Percentiles rank a stretch among this genome's conserved stretches.
phyloP scores from a whole-genome alignment of 2,888 invertebrate species.

The Gastracanthus pulcherrimus region DNA sequence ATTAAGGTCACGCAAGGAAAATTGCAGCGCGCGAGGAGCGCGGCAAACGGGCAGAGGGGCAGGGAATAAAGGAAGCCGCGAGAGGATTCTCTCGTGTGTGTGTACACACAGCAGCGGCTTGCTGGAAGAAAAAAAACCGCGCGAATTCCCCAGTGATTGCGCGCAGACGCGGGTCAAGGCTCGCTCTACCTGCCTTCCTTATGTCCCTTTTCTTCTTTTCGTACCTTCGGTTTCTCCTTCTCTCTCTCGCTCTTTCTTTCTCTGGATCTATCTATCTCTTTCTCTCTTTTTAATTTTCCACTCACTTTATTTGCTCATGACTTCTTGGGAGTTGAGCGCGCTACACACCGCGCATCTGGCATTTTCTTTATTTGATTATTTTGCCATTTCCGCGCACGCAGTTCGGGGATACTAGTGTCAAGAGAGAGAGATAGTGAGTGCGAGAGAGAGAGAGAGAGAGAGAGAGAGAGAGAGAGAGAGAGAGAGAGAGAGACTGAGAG shows the following conservation, averaged over 20 bases:
- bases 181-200: too few species aligned
- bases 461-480: too few species aligned
- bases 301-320: slow-evolving; percentile 14
- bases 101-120: neutral
- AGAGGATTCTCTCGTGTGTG: too few species aligned
- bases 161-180: slow-evolving; percentile 54
- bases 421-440: too few species aligned
- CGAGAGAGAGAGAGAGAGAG: too few species aligned
- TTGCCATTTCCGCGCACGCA: slow-evolving; percentile 33
- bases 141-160: slow-evolving; percentile 56
- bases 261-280: neutral
- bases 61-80: neutral
- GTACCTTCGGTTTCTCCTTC: slow-evolving; percentile 41
- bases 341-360: slow-evolving; percentile 17
- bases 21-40: neutral
- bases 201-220: too few species aligned
- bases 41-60: neutral
- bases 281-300: slow-evolving; percentile 40
- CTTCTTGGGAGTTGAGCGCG: too few species aligned
- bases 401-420: too few species aligned
- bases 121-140: slow-evolving; percentile 4
- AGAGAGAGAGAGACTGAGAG: too few species aligned
- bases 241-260: neutral
- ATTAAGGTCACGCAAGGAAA: slow-evolving; percentile 55
- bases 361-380: slow-evolving; percentile 59